Evolutionary conservation across 2,113 vertebrate species (phyloP).

Genomic region (Taxidea taxus): DNA sequence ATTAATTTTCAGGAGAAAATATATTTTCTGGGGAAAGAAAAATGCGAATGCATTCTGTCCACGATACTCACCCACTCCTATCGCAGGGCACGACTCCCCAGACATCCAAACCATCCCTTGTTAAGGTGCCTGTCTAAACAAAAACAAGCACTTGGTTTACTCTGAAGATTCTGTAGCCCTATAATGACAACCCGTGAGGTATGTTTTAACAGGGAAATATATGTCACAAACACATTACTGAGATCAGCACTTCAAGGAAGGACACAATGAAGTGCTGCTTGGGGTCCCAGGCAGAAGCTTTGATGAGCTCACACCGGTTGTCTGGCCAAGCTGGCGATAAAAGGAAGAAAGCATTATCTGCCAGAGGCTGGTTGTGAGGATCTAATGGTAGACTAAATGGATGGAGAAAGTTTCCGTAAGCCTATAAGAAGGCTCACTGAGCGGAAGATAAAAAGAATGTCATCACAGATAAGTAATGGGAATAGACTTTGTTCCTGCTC

Average conservation of each 20-base stretch:
- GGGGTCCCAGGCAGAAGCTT: background rate
- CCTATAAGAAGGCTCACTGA: background rate
- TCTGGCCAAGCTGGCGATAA: background rate
- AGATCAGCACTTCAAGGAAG: background rate
- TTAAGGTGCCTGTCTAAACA: conserved; percentile 88
- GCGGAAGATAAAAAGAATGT: background rate
- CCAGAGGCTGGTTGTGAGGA: background rate
- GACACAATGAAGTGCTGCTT: background rate
- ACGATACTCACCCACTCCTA: conserved; percentile 78
- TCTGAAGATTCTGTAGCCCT: background rate
- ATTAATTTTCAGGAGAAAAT: background rate
- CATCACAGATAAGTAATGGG: background rate
- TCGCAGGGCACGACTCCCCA: conserved; percentile 84
- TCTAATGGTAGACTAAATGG: background rate
- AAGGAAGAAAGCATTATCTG: background rate
- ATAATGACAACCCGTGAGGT: background rate
- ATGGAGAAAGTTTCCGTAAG: background rate
- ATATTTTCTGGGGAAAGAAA: background rate
- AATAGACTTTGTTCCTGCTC: background rate
- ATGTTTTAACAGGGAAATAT: background rate
- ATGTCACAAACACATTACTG: background rate
- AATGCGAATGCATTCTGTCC: background rate
- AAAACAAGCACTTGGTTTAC: conserved; percentile 69
- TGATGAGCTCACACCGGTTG: background rate
- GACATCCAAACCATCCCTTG: conserved; percentile 86